Evolutionary conservation across 2,797 vertebrate genomes (phyloP), one percentile per base, ranked within the genome.

Genomic region (Buceros bicornis): DNA sequence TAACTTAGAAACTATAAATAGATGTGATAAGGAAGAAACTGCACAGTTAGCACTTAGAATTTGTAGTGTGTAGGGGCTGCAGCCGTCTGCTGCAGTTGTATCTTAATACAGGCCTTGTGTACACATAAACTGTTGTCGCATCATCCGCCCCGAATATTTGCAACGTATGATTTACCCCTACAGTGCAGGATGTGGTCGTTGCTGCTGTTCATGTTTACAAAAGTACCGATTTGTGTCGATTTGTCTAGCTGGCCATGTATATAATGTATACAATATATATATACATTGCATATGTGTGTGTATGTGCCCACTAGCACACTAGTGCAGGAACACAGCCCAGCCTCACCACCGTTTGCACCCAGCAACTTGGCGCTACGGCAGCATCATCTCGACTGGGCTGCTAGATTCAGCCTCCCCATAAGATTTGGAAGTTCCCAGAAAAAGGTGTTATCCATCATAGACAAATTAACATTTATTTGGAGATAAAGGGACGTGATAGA

Each of bases 241-340:
- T 48, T 47, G 17, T 45, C 43, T 42, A 71, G 19, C 4, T 72
- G 40, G 45, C 24, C 21, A 15, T 2, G 2, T 22, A 43, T 31
- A 50, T 3, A 33, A 48, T 6, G 6, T 43, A 48, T 31, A 50
- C 3, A 33, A 48, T 6, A 5, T 43, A 48, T 3, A 12, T 9
- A 17, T 8, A 48, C 2, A 2, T 14, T 21, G 11, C 9, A 61
- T 24, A 17, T 1, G 4, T 3, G 4, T 26, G 12, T 21, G 6
- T 42, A 10, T n/a, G 12, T 31, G 16, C 26, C 26, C 50, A 24
- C 19, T 3, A 51, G 31, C 57, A 45, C 1, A 24, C 19, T 3
- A 51, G 31, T 51, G 40, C 1, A 76, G 35, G 35, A 76, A 48
- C 5, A 56, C 13, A 83, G 58, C 35, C n/a, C 18, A 24, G 17